A percentile compares a stretch with the other conserved stretches of the same genome.
phyloP scores from a whole-genome alignment of 2,888 invertebrate species.

The Tiliacea citrago region DNA sequence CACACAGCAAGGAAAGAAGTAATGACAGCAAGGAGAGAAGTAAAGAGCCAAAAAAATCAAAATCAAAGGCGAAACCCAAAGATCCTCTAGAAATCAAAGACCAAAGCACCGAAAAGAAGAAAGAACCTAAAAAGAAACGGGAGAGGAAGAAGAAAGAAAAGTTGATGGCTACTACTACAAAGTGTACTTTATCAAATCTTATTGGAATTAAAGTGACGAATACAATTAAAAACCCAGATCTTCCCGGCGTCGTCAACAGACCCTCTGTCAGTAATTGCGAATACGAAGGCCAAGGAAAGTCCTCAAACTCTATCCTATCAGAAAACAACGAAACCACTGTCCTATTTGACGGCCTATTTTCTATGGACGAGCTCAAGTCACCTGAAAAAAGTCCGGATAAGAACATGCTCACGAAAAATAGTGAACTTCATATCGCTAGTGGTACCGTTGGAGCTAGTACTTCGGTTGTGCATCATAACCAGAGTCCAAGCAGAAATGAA shows the following conservation, averaged over 20 bases:
- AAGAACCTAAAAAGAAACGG: constrained; percentile 59
- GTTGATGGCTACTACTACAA: constrained; percentile 25
- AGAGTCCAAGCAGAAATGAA: constrained; percentile 17
- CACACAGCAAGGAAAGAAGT: constrained; percentile 81
- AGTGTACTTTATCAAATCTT: constrained; percentile 74
- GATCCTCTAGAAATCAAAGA: constrained; percentile 59
- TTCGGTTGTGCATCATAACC: not conserved
- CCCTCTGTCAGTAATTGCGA: constrained; percentile 74
- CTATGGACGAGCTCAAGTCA: constrained; percentile 81
- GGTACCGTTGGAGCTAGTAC: constrained; percentile 19
- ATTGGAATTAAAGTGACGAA: constrained; percentile 80
- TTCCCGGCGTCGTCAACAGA: constrained; percentile 22
- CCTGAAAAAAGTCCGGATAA: constrained; percentile 69
- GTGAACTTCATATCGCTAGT: constrained; percentile 37
- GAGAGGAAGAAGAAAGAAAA: constrained; percentile 67
- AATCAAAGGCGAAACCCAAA: constrained; percentile 60
- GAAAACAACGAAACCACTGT: constrained; percentile 75
- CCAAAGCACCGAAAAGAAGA: constrained; percentile 61
- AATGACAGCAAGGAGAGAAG: constrained; percentile 81
- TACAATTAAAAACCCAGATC: constrained; percentile 40
- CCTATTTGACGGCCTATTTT: constrained; percentile 79
- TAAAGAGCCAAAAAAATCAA: constrained; percentile 68
- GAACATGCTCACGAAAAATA: constrained; percentile 29
- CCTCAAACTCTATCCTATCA: constrained; percentile 72
- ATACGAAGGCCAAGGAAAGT: constrained; percentile 80